Conservation (phyloP, 1,140 invertebrate species). For the Panonychus citri region DNA sequence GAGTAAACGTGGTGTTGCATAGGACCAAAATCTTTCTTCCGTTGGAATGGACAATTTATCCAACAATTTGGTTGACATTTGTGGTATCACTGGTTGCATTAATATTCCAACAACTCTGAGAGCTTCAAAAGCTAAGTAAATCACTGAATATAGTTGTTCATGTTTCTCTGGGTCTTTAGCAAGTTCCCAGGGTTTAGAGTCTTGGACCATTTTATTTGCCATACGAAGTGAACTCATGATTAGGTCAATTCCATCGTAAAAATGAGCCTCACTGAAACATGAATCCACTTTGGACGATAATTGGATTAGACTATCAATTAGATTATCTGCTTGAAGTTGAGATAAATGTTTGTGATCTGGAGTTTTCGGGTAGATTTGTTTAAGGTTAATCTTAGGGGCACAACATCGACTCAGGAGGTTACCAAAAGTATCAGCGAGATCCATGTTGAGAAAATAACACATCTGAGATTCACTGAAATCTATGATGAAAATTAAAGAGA, state of each 20-base stretch:
- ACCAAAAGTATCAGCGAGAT: constrained; percentile 74
- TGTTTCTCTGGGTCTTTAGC: constrained; percentile 25
- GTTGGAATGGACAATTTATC: constrained; percentile 21
- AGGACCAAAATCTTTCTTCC: constrained; percentile 6
- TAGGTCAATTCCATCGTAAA: constrained; percentile 56
- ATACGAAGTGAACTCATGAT: constrained; percentile 44
- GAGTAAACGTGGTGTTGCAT: neutral
- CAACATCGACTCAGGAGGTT: constrained; percentile 65
- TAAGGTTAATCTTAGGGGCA: constrained; percentile 48
- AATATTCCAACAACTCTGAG: constrained; percentile 48
- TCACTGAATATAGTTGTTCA: constrained; percentile 38
- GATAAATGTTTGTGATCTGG: neutral
- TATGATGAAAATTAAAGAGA: constrained; percentile 22
- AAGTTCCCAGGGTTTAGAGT: constrained; percentile 64
- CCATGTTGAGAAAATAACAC: constrained; percentile 53
- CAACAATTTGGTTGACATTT: constrained; percentile 33
- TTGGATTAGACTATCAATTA: constrained; percentile 4
- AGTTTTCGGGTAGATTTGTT: constrained; percentile 37
- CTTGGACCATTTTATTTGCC: constrained; percentile 64
- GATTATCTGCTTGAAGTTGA: neutral
- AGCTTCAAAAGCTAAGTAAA: constrained; percentile 60
- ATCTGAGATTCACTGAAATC: constrained; percentile 64
- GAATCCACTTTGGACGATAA: constrained; percentile 19
- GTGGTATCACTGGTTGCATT: constrained; percentile 61
- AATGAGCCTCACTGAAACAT: constrained; percentile 49